Evolutionary conservation across 2,113 vertebrate species (phyloP).

Genomic region (Rynchops niger): DNA sequence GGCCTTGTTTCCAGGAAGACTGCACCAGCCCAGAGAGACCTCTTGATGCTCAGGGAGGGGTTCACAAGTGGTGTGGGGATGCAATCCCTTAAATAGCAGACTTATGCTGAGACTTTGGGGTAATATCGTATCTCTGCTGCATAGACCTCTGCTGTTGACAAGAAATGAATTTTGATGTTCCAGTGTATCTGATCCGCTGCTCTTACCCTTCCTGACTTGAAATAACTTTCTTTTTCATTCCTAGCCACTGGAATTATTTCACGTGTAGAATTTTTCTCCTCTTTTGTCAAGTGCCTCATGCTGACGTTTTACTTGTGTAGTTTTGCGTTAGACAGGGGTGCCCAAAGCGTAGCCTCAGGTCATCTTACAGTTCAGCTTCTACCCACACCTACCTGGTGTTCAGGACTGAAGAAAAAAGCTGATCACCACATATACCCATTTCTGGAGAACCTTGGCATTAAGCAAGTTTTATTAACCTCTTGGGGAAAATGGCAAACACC

Average conservation of each 20-base stretch:
- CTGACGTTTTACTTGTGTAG: not conserved
- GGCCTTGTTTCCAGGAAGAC: constrained; percentile 71
- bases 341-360: constrained; percentile 43
- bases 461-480: not conserved
- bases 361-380: not conserved
- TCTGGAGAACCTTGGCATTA: not conserved
- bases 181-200: constrained; percentile 19
- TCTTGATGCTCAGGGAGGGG: constrained; percentile 44
- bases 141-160: constrained; percentile 19
- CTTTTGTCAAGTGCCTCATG: constrained; percentile 22
- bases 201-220: constrained; percentile 31
- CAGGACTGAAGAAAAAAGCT: not conserved
- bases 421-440: not conserved
- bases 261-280: constrained; percentile 23
- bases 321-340: constrained; percentile 40
- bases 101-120: constrained; percentile 28
- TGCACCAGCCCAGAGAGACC: constrained; percentile 15
- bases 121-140: constrained; percentile 41
- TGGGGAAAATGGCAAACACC: not conserved
- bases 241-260: constrained; percentile 44
- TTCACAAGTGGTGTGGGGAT: constrained; percentile 42
- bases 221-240: constrained; percentile 51
- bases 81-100: constrained; percentile 27
- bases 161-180: not conserved
- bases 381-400: not conserved